Evolutionary conservation across 2,113 vertebrate species (phyloP).

Genomic region (Phaethon lepturus): DNA sequence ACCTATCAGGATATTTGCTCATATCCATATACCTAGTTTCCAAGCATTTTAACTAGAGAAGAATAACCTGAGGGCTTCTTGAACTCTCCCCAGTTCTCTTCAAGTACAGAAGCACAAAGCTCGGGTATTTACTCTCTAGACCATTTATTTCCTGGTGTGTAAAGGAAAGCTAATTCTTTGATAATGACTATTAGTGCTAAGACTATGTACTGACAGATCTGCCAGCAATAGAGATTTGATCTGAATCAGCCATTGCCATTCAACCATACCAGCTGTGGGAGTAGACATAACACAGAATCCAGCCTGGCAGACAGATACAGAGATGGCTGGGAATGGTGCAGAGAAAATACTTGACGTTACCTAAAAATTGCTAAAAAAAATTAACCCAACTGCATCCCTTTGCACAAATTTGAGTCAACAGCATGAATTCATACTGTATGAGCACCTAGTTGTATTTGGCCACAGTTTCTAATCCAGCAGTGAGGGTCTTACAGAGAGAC

Average conservation of each 20-base stretch:
- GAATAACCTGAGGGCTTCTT: neutral
- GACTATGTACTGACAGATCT: neutral
- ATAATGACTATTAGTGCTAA: neutral
- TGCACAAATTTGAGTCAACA: neutral
- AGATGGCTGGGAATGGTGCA: neutral
- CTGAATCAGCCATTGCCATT: neutral
- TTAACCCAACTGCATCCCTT: neutral
- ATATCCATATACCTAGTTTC: neutral
- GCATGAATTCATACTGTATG: neutral
- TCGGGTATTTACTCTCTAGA: neutral
- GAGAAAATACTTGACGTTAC: neutral
- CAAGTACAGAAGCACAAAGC: neutral
- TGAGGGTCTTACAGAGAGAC: neutral
- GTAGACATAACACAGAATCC: neutral
- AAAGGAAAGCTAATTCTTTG: neutral
- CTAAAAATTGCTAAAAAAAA: neutral
- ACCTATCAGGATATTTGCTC: neutral
- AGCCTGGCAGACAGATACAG: neutral
- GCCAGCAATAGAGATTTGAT: neutral
- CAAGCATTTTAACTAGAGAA: neutral
- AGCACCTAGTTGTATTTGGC: neutral
- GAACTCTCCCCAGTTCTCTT: neutral
- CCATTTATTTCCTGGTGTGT: neutral
- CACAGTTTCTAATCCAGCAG: neutral
- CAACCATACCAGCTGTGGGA: neutral